Conservation (phyloP, 2,113 vertebrate genomes). For the Prunella himalayana region DNA sequence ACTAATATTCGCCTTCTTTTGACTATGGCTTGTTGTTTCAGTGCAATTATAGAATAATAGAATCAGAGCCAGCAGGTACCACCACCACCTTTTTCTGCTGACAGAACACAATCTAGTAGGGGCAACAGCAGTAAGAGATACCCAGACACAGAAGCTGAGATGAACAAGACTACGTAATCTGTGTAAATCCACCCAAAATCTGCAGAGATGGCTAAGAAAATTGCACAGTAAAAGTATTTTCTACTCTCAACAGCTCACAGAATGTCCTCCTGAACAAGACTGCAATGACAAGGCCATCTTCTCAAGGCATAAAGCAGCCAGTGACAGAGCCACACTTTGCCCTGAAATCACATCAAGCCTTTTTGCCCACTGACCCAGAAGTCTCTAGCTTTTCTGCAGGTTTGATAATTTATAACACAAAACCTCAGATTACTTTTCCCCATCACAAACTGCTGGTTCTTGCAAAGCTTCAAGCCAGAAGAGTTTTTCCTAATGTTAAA, state of each 20-base stretch:
- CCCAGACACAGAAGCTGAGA: background rate
- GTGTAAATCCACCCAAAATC: background rate
- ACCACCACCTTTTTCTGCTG: background rate
- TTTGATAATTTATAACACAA: background rate
- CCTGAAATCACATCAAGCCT: background rate
- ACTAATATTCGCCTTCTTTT: background rate
- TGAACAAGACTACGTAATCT: rapidly evolving
- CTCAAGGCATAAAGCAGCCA: background rate
- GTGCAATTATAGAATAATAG: too few species aligned
- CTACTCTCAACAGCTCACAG: background rate
- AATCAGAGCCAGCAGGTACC: background rate
- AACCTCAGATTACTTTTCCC: background rate
- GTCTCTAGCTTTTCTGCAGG: background rate
- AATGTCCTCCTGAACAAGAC: background rate
- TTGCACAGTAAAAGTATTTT: background rate
- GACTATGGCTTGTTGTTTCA: background rate
- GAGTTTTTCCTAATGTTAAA: background rate
- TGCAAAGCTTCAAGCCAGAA: background rate
- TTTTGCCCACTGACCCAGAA: background rate
- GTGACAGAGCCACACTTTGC: background rate
- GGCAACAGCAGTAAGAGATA: background rate
- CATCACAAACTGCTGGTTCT: background rate
- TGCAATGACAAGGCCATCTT: background rate
- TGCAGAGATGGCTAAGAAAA: background rate
- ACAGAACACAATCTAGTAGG: background rate